phyloP scores from a whole-genome alignment of 1,140 invertebrate species.

The Paracyclopina nana region DNA sequence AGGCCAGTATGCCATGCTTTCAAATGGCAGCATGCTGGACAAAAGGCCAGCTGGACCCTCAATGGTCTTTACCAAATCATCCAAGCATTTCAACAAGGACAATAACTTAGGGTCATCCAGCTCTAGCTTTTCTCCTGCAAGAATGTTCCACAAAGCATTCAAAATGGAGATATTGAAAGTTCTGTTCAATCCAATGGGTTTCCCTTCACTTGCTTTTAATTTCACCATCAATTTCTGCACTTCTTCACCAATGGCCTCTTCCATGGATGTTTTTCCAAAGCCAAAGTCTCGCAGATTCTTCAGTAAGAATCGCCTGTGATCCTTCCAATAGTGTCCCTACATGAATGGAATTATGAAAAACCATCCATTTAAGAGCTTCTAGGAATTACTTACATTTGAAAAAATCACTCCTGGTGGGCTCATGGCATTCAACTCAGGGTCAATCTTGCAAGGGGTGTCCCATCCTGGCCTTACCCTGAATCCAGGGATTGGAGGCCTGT shows the following conservation, averaged over 20 bases:
- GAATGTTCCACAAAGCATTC: conserved; percentile 24
- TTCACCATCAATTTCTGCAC: conserved; percentile 17
- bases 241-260: conserved; percentile 30
- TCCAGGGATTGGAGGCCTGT: not conserved
- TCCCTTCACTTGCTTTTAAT: conserved; percentile 17
- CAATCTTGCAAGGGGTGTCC: not conserved
- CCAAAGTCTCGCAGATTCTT: conserved; percentile 26
- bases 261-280: conserved; percentile 29
- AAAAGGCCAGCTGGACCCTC: not conserved
- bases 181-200: conserved; percentile 10
- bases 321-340: conserved; percentile 27
- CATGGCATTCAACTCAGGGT: not conserved
- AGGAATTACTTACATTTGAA: no score
- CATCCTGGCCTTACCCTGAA: no score
- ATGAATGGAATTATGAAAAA: no score
- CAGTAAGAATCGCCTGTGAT: conserved; percentile 27
- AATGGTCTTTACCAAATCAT: conserved; percentile 4
- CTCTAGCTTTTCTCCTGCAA: conserved; percentile 23
- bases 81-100: conserved; percentile 14
- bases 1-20: conserved; percentile 21
- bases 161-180: conserved; percentile 19
- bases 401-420: conserved; percentile 22
- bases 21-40: not conserved
- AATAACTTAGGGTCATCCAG: conserved; percentile 19
- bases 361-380: no score